Conservation (phyloP, 2,888 invertebrate genomes). For the Eristalis intricaria region DNA sequence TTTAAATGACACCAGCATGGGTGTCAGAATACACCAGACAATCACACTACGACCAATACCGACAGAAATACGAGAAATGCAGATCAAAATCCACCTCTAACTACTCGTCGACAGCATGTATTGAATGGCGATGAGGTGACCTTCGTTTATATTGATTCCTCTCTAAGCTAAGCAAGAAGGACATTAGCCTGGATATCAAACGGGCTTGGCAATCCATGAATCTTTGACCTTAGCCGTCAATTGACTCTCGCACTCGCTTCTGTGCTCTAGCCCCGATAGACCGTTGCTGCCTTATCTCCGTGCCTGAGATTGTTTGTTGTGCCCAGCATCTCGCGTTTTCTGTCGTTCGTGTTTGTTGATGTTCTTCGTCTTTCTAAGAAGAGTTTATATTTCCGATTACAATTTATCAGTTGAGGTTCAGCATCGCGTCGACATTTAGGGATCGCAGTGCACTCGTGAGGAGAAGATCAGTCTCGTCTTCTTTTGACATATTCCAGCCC, state of each 20-base stretch:
- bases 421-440: background rate
- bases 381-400: constrained; percentile 4
- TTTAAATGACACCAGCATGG: too few relatives aligned
- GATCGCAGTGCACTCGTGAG: background rate
- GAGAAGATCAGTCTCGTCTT: background rate
- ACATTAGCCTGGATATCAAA: too few relatives aligned
- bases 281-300: background rate
- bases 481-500: background rate
- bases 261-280: constrained; percentile 15
- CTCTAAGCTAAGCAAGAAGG: too few relatives aligned
- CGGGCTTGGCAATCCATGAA: too few relatives aligned
- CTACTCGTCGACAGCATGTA: too few relatives aligned
- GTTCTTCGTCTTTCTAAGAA: background rate
- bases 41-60: too few relatives aligned
- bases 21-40: too few relatives aligned
- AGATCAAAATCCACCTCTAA: too few relatives aligned
- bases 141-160: too few relatives aligned
- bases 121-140: too few relatives aligned
- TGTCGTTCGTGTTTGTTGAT: background rate
- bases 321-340: constrained; percentile 15
- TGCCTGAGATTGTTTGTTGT: constrained; percentile 7
- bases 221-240: too few relatives aligned
- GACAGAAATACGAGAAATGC: too few relatives aligned
- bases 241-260: constrained; percentile 50
- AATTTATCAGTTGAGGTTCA: constrained; percentile 12